These are phyloP conservation scores for Cyrtonyx montezumae DNA, from an alignment of 2,113 vertebrate species.

Conservation along the genomic window DNA sequence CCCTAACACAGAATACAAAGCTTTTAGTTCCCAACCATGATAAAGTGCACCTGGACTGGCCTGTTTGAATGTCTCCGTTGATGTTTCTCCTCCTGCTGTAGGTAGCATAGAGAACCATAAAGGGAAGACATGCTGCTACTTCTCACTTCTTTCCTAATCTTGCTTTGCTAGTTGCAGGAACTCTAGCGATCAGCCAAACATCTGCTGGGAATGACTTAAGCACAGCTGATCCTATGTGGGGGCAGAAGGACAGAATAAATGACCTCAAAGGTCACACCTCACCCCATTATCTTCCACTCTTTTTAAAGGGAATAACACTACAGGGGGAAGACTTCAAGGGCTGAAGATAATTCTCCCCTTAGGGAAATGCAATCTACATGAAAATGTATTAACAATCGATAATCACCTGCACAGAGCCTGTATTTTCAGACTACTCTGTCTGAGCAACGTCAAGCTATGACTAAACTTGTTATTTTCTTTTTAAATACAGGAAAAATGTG, in stretches of 20 bases:
- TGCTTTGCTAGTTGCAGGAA: background rate
- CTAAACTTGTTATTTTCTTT: background rate
- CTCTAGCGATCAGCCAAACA: background rate
- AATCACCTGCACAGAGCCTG: background rate
- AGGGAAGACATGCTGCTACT: background rate
- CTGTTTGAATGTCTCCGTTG: background rate
- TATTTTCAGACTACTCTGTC: background rate
- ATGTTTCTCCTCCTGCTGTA: background rate
- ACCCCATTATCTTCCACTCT: slow-evolving; percentile 42
- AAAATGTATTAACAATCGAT: background rate
- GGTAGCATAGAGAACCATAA: background rate
- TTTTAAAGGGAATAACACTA: background rate
- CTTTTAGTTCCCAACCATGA: background rate
- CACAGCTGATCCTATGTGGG: slow-evolving; percentile 11
- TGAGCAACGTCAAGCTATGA: background rate
- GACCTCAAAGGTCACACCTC: slow-evolving; percentile 16
- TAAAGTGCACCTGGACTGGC: background rate
- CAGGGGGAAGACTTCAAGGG: slow-evolving; percentile 17
- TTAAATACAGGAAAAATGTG: background rate
- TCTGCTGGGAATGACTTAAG: slow-evolving; percentile 43
- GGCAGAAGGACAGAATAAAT: slow-evolving; percentile 9
- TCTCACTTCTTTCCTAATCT: background rate
- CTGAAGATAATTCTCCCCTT: background rate
- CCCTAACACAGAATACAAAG: background rate
- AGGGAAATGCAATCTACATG: background rate